Base-by-base conservation (phyloP, 2,797 vertebrate species). In the Phrynocephalus guinanensis region DNA sequence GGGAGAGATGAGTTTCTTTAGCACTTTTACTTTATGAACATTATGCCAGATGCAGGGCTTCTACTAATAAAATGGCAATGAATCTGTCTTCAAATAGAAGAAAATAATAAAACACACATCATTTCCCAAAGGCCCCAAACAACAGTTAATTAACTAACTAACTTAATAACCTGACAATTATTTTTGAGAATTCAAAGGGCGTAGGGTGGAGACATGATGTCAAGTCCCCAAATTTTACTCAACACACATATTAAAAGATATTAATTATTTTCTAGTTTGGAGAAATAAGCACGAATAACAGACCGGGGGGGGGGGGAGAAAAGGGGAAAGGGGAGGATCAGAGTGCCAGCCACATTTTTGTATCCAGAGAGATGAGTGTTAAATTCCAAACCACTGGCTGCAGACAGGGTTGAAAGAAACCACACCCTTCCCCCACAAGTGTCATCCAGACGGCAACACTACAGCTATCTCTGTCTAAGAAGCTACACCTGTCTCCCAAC, bases 21-120 rank as follows among this genome's bases (percentile, higher is more conserved):
- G 86, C 0, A 0, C 63, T 88, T 93, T 85, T 82, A 56, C 80
- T 93, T 91, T 85, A 50, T 86, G 89, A 82, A 86, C 79, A 77
- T 80, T 89, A 79, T 66, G 75, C 30, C 52, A n/a, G n/a, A 33
- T 24, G 33, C 15, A 2, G 10, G 28, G 24, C 78, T 72, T 26
- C 89, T 80, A 91, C 83, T 84, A 93, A 81, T 83, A 78, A 86
- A 22, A 82, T 68, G 87, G 26, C 70, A 91, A 50, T 16, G n/a
- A 75, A 60, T 83, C 82, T 81, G 48, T 10, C 70, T 84, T 18
- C 48, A 52, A 16, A 73, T 88, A 88, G 87, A 67, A 16, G 86
- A 24, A 91, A 84, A 82, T 66, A 87, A 83, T 60, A 84, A 92
- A 38, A 66, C 38, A 30, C 67, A 86, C 16, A 70, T 72, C 13